These are phyloP conservation scores for Formicarius rufipectus DNA, from an alignment of 2,113 vertebrate genomes.

Conservation along the genomic window DNA sequence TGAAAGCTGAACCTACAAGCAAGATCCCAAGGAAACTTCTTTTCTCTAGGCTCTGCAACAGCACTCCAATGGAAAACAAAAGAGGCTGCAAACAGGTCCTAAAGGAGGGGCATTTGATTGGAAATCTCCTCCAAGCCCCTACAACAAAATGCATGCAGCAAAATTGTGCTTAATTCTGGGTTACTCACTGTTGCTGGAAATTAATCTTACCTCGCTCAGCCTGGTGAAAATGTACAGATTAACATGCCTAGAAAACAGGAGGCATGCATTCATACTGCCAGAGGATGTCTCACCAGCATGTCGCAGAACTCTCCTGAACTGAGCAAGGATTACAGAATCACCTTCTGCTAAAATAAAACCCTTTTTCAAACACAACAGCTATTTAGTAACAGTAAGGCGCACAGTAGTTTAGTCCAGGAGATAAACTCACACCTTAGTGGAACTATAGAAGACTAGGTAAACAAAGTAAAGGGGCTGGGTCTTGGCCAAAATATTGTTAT, in stretches of 20 bases:
- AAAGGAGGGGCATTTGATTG: not conserved
- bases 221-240: not conserved
- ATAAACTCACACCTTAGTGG: not conserved
- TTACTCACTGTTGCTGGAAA: not conserved
- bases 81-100: not conserved
- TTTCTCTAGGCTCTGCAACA: not conserved
- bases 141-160: not conserved
- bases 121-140: not conserved
- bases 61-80: not conserved
- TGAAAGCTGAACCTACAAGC: not conserved
- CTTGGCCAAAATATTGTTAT: not conserved
- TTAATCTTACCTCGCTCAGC: not conserved
- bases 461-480: not conserved
- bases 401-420: not conserved
- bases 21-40: not conserved
- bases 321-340: not conserved
- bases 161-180: not conserved
- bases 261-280: accelerated
- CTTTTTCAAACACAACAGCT: not conserved
- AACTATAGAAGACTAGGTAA: not conserved
- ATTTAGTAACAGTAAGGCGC: not conserved
- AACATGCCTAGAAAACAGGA: not conserved
- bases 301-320: not conserved
- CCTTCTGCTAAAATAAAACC: not conserved
- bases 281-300: not conserved